phyloP scores from a whole-genome alignment of 2,797 vertebrate species.

The Megalops cyprinoides region DNA sequence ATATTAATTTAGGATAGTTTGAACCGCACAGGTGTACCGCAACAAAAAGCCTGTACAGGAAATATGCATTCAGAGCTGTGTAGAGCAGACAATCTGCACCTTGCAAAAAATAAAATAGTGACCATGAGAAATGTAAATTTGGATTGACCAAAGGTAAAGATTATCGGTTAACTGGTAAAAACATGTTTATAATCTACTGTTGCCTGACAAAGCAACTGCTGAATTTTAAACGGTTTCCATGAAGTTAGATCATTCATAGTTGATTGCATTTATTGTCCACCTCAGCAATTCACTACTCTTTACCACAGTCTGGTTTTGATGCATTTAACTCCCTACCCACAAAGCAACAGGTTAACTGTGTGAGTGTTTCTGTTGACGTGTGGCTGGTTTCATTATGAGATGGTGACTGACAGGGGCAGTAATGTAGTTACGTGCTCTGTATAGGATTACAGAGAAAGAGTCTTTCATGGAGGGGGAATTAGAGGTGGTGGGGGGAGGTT shows the following conservation, averaged over 20 bases:
- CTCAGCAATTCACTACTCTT: not conserved
- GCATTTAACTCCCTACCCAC: not conserved
- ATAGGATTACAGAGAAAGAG: constrained; percentile 17
- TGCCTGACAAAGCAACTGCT: no score
- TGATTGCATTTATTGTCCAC: not conserved
- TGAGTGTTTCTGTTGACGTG: not conserved
- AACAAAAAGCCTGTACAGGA: not conserved
- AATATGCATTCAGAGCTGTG: not conserved
- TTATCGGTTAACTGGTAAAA: not conserved
- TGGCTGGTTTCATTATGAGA: not conserved
- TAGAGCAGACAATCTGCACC: not conserved
- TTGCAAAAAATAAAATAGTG: not conserved
- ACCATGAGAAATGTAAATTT: not conserved
- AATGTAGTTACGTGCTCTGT: constrained; percentile 17
- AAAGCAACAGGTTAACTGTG: constrained; percentile 31
- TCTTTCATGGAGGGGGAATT: constrained; percentile 16
- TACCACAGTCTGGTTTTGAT: not conserved
- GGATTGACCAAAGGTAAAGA: not conserved
- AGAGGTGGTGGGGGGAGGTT: constrained; percentile 31
- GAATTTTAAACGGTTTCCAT: no score
- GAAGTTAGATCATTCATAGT: not conserved
- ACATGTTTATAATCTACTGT: no score
- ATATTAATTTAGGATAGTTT: not conserved
- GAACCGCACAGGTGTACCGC: not conserved
- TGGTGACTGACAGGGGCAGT: constrained; percentile 1